Percentiles rank a stretch among this genome's conserved stretches.
Evolutionary conservation across 2,888 invertebrate genomes (phyloP).

Genomic region (Syritta pipiens): DNA sequence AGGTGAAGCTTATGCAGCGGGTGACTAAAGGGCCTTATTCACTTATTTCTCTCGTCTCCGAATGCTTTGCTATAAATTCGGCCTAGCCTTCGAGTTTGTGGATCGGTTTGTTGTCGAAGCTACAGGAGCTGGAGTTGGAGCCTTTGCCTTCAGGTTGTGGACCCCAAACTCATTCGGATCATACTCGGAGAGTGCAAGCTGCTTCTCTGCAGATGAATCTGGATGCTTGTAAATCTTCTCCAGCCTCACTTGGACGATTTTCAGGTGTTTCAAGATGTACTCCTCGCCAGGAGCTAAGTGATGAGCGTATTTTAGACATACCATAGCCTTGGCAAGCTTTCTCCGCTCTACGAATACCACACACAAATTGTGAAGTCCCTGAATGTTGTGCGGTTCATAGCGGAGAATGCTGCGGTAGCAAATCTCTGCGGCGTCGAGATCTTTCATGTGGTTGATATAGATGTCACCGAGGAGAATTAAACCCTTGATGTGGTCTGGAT

Average conservation of each 20-base stretch:
- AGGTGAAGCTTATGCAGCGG: constrained; percentile 32
- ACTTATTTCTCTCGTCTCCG: constrained; percentile 18
- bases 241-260: constrained; percentile 84
- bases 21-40: neutral
- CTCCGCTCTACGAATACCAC: constrained; percentile 97
- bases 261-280: constrained; percentile 93
- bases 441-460: constrained; percentile 96
- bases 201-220: constrained; percentile 76
- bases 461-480: constrained; percentile 96
- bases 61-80: constrained; percentile 52
- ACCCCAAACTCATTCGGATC: constrained; percentile 77
- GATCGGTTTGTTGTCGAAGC: constrained; percentile 52
- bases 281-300: constrained; percentile 92
- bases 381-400: constrained; percentile 93
- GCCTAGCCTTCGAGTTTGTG: constrained; percentile 33
- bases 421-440: constrained; percentile 96
- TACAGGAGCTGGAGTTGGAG: constrained; percentile 17
- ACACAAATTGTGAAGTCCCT: constrained; percentile 96
- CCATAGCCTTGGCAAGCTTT: constrained; percentile 89
- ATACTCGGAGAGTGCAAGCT: constrained; percentile 76
- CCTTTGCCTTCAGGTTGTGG: neutral
- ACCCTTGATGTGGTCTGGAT: constrained; percentile 97
- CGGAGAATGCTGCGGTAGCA: constrained; percentile 94
- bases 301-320: constrained; percentile 90
- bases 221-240: constrained; percentile 76